phyloP scores from a whole-genome alignment of 2,113 vertebrate species.

The Tachysurus vachellii region DNA sequence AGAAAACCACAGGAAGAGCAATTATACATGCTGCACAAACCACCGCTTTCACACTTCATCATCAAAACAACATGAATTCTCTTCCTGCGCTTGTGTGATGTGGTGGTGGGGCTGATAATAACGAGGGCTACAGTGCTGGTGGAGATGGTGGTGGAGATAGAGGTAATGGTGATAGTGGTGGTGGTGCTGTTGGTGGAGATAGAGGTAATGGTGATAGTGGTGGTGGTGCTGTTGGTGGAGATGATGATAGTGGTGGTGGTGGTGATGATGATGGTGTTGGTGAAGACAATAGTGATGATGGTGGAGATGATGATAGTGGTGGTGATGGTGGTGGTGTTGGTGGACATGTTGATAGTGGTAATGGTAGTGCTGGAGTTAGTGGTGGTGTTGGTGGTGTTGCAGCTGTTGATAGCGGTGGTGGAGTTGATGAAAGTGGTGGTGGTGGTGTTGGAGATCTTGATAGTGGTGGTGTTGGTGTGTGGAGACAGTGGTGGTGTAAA shows the following conservation, averaged over 20 bases:
- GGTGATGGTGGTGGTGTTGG: neutral
- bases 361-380: neutral
- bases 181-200: neutral
- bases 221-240: neutral
- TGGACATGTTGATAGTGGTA: neutral
- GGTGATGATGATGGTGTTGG: neutral
- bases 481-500: neutral
- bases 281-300: neutral
- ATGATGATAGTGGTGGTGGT: neutral
- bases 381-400: neutral
- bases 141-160: neutral
- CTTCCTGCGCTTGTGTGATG: conserved; percentile 60
- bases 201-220: neutral
- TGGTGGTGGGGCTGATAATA: neutral
- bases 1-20: conserved; percentile 62
- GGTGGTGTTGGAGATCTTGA: neutral
- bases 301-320: neutral
- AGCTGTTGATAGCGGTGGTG: neutral
- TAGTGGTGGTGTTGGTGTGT: neutral
- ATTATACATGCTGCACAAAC: conserved; percentile 40
- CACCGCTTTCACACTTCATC: neutral
- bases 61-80: conserved; percentile 60
- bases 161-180: neutral
- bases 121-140: neutral
- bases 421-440: neutral